Evolutionary conservation across 2,113 vertebrate species (phyloP).

Genomic region (Todiramphus saurophagus): DNA sequence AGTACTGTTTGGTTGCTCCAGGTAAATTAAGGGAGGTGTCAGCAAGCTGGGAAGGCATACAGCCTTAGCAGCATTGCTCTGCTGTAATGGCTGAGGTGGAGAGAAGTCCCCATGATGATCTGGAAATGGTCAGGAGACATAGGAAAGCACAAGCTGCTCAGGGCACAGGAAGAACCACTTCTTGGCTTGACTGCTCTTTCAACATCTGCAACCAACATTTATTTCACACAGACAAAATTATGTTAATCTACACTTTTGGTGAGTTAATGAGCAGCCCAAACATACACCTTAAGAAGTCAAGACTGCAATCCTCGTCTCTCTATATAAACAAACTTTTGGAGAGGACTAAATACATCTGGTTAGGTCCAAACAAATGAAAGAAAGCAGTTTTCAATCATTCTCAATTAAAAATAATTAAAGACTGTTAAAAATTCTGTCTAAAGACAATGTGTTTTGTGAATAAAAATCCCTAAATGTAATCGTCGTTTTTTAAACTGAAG

Average conservation of each 20-base stretch:
- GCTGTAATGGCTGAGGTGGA: background rate
- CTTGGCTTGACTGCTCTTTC: background rate
- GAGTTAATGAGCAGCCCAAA: background rate
- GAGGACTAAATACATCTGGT: background rate
- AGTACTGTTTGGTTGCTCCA: background rate
- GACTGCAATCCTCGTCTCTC: background rate
- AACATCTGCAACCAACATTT: background rate
- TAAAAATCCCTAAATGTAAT: background rate
- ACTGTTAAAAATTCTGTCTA: background rate
- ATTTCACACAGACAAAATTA: background rate
- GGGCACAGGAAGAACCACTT: background rate
- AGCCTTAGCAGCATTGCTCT: background rate
- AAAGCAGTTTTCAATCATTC: conserved; percentile 8
- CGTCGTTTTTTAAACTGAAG: background rate
- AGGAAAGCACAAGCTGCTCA: background rate
- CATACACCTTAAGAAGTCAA: background rate
- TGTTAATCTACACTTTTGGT: background rate
- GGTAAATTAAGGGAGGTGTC: background rate
- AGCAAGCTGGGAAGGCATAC: background rate
- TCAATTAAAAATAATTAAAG: conserved; percentile 41
- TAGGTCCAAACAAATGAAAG: conserved; percentile 1
- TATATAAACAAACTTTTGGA: background rate
- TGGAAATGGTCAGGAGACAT: background rate
- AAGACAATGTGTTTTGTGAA: background rate
- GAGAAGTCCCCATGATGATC: background rate